Conservation (phyloP, 1,140 invertebrate species). For the Leucophenga varia region DNA sequence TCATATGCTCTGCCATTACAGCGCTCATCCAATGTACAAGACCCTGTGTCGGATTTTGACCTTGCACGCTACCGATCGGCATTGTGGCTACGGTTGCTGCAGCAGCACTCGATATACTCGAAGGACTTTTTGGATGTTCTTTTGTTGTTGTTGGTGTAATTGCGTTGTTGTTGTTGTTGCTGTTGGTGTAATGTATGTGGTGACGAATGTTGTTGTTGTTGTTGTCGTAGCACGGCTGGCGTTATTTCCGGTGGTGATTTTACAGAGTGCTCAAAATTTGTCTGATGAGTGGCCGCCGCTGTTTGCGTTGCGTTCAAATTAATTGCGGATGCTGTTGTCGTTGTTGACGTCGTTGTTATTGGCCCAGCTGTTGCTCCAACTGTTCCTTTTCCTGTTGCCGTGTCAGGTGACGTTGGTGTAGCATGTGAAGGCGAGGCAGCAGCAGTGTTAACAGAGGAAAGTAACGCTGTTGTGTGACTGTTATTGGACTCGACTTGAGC, state of each 20-base stretch:
- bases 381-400: conserved; percentile 22
- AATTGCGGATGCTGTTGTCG: conserved; percentile 33
- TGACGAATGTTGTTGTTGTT: conserved; percentile 1
- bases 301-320: conserved; percentile 39
- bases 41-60: conserved; percentile 67
- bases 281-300: conserved; percentile 27
- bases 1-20: conserved; percentile 80
- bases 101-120: too few species aligned
- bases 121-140: not conserved
- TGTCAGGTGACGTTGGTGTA: not conserved
- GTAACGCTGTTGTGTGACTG: not conserved
- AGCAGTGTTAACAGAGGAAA: not conserved
- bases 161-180: conserved; percentile 23
- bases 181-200: too few species aligned
- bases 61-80: conserved; percentile 58
- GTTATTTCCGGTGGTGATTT: conserved; percentile 43
- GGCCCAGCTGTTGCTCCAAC: conserved; percentile 19
- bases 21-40: conserved; percentile 79
- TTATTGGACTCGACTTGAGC: not conserved
- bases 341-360: conserved; percentile 15
- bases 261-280: conserved; percentile 41
- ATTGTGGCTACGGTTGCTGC: conserved; percentile 41
- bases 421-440: not conserved
- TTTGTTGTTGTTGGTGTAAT: conserved; percentile 4
- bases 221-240: conserved; percentile 19